Evolutionary conservation across 2,888 invertebrate genomes (phyloP), one percentile per base, ranked within the genome.

Genomic region (Cheilosia grossa): DNA sequence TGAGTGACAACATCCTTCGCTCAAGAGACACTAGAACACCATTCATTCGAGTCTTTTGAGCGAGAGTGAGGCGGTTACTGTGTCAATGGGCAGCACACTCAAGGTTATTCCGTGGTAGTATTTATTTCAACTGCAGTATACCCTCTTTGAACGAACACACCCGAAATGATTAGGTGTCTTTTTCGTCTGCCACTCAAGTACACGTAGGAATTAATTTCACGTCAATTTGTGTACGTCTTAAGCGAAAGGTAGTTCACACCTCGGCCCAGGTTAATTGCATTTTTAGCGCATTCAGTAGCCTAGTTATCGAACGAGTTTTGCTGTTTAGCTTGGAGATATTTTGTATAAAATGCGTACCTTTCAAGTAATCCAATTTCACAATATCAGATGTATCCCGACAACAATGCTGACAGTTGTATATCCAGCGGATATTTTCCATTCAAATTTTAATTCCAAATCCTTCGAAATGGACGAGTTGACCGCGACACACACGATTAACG

Each of bases 381-480:
- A 79, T 83, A 74, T 79, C 83, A 70, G 79, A 73, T 69, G 74
- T 79, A 70, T 83, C 51, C 79, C 79, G 83, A 75, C 83, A 79
- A 79, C 79, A 79, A 79, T 85, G 66, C 66, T 81, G 81, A 37
- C 72, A 81, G 75, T 81, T 73, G 75, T 67, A 63, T 77, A 77
- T 85, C 75, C 81, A 81, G 81, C 72, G 81, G 72, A 81, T 81
- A 75, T 85, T 85, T 85, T 81, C 85, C 85, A 85, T 85, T 85
- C 85, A 85, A 85, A 85, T 85, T 75, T 56, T 63, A 75, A 72
- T 81, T 81, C 44, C 54, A 51, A 85, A 81, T 81, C 81, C 72
- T 70, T 42, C 67, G 54, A 74, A 85, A 66, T 69, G 58, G 77
- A 75, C 51, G 75, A 81, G 42, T 66, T 63, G 27, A 66, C 44